Evolutionary conservation across 2,797 vertebrate species (phyloP).

Genomic region (Sebastes nivosus): DNA sequence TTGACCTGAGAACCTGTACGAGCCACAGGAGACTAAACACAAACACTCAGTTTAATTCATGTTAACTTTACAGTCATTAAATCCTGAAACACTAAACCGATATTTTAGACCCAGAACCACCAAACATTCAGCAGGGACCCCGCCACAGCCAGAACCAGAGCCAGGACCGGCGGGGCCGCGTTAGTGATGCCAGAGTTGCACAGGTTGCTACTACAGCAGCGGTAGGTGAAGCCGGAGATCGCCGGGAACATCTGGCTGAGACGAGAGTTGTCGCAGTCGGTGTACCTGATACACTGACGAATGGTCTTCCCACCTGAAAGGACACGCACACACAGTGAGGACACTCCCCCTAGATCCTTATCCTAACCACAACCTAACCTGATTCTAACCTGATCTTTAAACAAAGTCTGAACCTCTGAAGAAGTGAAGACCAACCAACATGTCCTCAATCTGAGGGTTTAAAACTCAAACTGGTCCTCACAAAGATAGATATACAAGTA

Average conservation of each 20-base stretch:
- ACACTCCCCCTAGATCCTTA: not conserved
- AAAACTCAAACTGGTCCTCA: no score
- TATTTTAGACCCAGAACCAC: slow-evolving; percentile 41
- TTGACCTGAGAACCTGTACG: slow-evolving; percentile 7
- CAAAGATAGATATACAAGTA: no score
- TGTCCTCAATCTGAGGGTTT: no score
- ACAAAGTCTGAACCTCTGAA: no score
- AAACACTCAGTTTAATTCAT: slow-evolving; percentile 7
- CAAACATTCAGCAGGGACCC: slow-evolving; percentile 61
- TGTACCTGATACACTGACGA: slow-evolving; percentile 84
- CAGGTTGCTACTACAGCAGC: slow-evolving; percentile 83
- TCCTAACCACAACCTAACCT: no score
- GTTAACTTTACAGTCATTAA: slow-evolving; percentile 13
- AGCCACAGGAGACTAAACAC: not conserved
- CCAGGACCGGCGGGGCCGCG: slow-evolving; percentile 20
- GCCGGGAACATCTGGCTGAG: slow-evolving; percentile 81
- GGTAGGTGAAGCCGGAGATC: slow-evolving; percentile 75
- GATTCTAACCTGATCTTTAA: no score
- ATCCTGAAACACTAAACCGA: not conserved
- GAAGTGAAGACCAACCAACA: no score
- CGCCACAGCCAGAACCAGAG: slow-evolving; percentile 56
- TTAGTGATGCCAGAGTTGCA: slow-evolving; percentile 73
- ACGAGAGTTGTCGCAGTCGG: slow-evolving; percentile 82
- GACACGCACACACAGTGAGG: not conserved
- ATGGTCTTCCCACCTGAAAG: slow-evolving; percentile 81